Evolutionary conservation across 2,888 invertebrate genomes (phyloP).

Genomic region (Cataglyphis livida): DNA sequence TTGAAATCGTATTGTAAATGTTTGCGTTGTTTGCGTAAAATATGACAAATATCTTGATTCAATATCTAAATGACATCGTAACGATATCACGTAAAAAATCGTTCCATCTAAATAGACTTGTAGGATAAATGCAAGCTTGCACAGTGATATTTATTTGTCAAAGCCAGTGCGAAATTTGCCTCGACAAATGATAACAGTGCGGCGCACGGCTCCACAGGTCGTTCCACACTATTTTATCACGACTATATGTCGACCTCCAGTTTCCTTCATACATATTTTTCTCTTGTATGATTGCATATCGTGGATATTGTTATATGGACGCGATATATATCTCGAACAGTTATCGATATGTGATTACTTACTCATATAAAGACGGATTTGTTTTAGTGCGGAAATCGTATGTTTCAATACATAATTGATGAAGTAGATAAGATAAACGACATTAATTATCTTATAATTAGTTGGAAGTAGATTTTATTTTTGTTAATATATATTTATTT

Average conservation of each 20-base stretch:
- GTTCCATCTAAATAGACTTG: conserved; percentile 1
- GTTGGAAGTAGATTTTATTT: background rate
- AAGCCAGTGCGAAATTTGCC: conserved; percentile 20
- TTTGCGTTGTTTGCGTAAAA: background rate
- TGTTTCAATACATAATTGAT: background rate
- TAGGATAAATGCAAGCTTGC: background rate
- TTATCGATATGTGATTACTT: background rate
- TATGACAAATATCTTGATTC: background rate
- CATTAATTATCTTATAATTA: background rate
- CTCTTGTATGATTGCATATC: conserved; percentile 38
- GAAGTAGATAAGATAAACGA: background rate
- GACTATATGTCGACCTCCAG: conserved; percentile 51
- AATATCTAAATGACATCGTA: background rate
- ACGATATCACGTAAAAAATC: conserved; percentile 31
- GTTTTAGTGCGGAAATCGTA: background rate
- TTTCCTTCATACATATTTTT: conserved; percentile 64
- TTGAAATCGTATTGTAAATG: background rate
- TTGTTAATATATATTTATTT: background rate
- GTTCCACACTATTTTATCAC: conserved; percentile 59
- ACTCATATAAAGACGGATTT: background rate
- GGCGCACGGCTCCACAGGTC: conserved; percentile 59
- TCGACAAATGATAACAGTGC: conserved; percentile 50
- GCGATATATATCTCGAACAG: background rate
- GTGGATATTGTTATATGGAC: background rate
- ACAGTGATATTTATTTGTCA: conserved; percentile 56